These are phyloP conservation scores for Cottus gobio DNA, from an alignment of 2,113 vertebrate species.

Conservation along the genomic window DNA sequence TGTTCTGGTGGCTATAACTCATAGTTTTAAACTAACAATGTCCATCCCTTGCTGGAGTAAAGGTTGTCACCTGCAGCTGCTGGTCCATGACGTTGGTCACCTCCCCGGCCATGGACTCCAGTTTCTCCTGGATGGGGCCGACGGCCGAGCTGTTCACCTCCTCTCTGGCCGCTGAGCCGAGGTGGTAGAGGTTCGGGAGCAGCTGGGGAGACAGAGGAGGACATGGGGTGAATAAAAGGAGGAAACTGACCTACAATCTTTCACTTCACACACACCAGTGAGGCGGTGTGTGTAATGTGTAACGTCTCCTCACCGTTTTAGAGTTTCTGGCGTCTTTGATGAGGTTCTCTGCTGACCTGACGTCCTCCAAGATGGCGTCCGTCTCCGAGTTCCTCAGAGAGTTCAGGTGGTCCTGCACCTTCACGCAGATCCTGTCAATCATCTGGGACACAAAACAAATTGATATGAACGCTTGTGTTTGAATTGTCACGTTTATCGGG, in stretches of 20 bases:
- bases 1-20: not conserved
- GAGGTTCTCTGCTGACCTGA: constrained; percentile 91
- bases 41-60: not conserved
- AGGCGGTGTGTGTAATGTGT: not conserved
- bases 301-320: constrained; percentile 88
- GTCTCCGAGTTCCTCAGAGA: constrained; percentile 90
- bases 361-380: constrained; percentile 91
- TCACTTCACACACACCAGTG: not conserved
- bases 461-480: not conserved
- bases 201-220: constrained; percentile 79
- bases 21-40: not conserved
- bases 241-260: not conserved
- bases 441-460: constrained; percentile 82
- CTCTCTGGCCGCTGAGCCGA: constrained; percentile 88
- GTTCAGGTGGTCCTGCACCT: constrained; percentile 98
- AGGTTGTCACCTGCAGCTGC: constrained; percentile 89
- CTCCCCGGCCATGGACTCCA: constrained; percentile 97
- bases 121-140: constrained; percentile 93
- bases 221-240: not conserved
- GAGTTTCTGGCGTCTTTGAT: constrained; percentile 97
- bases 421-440: constrained; percentile 98
- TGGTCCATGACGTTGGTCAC: constrained; percentile 95
- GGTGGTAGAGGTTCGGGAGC: constrained; percentile 94
- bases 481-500: not conserved
- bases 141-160: constrained; percentile 85